Conservation (phyloP, 2,888 invertebrate genomes). For the Eilema sororculum region DNA sequence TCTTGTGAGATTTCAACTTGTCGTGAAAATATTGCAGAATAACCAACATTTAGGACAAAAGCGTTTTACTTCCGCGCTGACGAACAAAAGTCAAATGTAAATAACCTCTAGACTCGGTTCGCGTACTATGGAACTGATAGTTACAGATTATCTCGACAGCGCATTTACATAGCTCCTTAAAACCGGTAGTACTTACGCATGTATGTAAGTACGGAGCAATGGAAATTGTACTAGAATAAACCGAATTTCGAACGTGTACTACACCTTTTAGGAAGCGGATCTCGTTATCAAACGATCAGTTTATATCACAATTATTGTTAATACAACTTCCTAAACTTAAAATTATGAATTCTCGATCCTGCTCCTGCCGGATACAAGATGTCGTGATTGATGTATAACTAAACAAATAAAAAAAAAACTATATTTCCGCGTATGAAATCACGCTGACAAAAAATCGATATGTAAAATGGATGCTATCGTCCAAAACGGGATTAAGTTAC, state of each 20-base stretch:
- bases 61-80: constrained; percentile 79
- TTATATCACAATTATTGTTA: constrained; percentile 71
- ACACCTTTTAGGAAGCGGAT: constrained; percentile 78
- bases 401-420: constrained; percentile 59
- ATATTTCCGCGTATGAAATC: constrained; percentile 81
- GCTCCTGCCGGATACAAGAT: constrained; percentile 80
- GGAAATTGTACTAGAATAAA: constrained; percentile 56
- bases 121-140: constrained; percentile 67
- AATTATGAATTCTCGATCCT: constrained; percentile 70
- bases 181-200: constrained; percentile 44
- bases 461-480: constrained; percentile 40
- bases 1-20: not conserved
- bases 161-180: constrained; percentile 60
- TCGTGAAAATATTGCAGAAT: constrained; percentile 39
- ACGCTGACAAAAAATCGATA: constrained; percentile 60
- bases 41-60: constrained; percentile 75
- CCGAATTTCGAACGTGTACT: constrained; percentile 39
- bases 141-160: constrained; percentile 56
- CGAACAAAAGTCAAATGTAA: constrained; percentile 85
- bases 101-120: constrained; percentile 78
- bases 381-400: constrained; percentile 73
- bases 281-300: constrained; percentile 68
- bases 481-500: constrained; percentile 48
- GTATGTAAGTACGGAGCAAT: constrained; percentile 57
- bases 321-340: constrained; percentile 81